Base-by-base conservation (phyloP, 2,113 vertebrate genomes). In the Dipodomys stephensi region DNA sequence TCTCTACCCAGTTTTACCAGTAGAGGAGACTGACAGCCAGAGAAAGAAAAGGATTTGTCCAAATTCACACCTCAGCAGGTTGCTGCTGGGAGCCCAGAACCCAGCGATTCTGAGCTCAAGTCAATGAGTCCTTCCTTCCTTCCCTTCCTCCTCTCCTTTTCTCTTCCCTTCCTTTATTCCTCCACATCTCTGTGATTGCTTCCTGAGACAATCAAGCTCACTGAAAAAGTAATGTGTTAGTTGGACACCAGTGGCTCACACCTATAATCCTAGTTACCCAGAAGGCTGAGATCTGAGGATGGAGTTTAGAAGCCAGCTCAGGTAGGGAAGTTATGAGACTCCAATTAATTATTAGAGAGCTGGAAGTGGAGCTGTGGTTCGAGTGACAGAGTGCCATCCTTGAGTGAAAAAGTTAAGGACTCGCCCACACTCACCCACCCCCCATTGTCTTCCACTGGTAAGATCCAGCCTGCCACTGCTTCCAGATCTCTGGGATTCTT, bases 391-490 rank as follows among this genome's bases (percentile, higher is more conserved):
- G 62, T 64, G 62, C 62, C 62, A 23, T 20, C 62, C 23, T 64
- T 23, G 62, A 25, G 62, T 64, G 62, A 18, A 57, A 57, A 57
- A 57, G 53, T 57, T 57, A 57, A 57, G 53, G 53, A 39, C 39
- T 39, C 49, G 12, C 49, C 8, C 49, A 49, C 49, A 49, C 49
- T 11, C 53, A 13, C 53, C 4, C 53, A 57, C 53, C 12, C 15
- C 18, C 53, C 15, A 57, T 57, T 57, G 53, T 90, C 91, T 83
- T 8, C 32, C 80, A 35, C 78, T 72, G 87, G 92, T 91, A 87
- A 87, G 96, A 87, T 35, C 46, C 96, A 81, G 73, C 96, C 96
- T 78, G 73, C 96, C 73, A 35, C 92, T 88, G 7, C 80, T 83
- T 32, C 72, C 80, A 1, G 62, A 77, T 92, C 93, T 94, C 77